A percentile compares a stretch with the other conserved stretches of the same genome.
Conservation (phyloP, 2,888 invertebrate genomes). For the Drosophila demipolita region DNA sequence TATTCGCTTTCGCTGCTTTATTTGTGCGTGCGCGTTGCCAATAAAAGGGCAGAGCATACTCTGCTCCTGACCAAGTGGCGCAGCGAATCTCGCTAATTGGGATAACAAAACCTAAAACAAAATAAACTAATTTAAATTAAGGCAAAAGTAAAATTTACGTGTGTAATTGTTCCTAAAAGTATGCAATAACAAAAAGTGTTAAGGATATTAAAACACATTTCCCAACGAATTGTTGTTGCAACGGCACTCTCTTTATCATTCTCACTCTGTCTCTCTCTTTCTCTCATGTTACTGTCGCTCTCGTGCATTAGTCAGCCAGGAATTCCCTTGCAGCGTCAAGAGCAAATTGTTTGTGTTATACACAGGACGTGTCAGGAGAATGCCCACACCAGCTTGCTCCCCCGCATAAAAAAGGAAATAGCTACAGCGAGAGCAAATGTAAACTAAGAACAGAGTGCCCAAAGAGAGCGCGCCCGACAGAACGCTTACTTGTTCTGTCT, state of each 20-base stretch:
- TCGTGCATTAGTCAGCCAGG: conserved; percentile 28
- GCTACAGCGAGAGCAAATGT: conserved; percentile 12
- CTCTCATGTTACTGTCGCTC: background rate
- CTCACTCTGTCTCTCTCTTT: background rate
- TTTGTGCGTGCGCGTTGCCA: conserved; percentile 78
- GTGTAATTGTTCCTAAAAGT: conserved; percentile 40
- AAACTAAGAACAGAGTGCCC: background rate
- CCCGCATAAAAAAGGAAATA: conserved; percentile 49
- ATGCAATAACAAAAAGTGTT: conserved; percentile 47
- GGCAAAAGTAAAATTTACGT: conserved; percentile 12
- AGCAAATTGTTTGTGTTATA: conserved; percentile 72
- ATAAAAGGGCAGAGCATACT: conserved; percentile 73
- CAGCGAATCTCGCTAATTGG: conserved; percentile 64
- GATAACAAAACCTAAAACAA: conserved; percentile 50
- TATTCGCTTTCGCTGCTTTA: conserved; percentile 55
- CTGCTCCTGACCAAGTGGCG: conserved; percentile 64
- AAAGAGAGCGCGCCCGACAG: conserved; percentile 11
- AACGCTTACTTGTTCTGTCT: conserved; percentile 13
- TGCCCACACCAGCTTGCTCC: conserved; percentile 54
- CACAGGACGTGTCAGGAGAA: conserved; percentile 59
- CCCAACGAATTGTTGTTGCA: conserved; percentile 21
- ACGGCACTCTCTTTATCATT: conserved; percentile 20
- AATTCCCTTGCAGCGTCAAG: conserved; percentile 66
- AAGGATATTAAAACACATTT: conserved; percentile 18
- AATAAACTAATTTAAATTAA: conserved; percentile 21